phyloP scores from a whole-genome alignment of 2,113 vertebrate species.

The Mionectes macconnelli region DNA sequence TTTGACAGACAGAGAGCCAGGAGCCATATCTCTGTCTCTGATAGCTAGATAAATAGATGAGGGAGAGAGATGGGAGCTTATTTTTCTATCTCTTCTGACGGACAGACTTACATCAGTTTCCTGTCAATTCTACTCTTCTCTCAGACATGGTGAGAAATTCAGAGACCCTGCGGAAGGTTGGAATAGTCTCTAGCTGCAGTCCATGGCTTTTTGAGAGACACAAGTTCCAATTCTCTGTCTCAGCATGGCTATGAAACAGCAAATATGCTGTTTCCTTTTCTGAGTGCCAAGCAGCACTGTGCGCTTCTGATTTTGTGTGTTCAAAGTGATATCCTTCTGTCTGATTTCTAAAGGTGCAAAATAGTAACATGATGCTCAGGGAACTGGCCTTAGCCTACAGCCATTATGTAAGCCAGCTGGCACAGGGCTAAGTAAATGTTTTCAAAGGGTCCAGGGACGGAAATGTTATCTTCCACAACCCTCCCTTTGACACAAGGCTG shows the following conservation, averaged over 20 bases:
- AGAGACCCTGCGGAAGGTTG: not conserved
- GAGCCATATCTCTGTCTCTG: slow-evolving; percentile 26
- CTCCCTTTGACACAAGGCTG: not conserved
- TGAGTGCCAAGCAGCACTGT: not conserved
- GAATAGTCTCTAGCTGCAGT: not conserved
- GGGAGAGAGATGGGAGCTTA: not conserved
- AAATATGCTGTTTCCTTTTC: not conserved
- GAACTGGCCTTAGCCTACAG: not conserved
- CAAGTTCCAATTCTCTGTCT: not conserved
- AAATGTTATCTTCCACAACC: not conserved
- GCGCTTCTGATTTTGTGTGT: not conserved
- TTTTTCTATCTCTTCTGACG: slow-evolving; percentile 22
- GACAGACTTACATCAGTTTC: slow-evolving; percentile 13
- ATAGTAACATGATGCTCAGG: not conserved
- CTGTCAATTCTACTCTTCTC: slow-evolving; percentile 24
- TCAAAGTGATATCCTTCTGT: slow-evolving; percentile 1
- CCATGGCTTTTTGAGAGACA: not conserved
- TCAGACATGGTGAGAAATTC: not conserved
- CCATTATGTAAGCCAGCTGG: not conserved
- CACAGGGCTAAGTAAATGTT: not conserved
- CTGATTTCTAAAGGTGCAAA: slow-evolving; percentile 17
- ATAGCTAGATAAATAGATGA: slow-evolving; percentile 32
- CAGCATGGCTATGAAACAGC: not conserved
- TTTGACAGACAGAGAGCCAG: slow-evolving; percentile 46
- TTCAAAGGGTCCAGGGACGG: not conserved